Conservation (phyloP, 2,113 vertebrate genomes). For the Stegastes partitus region DNA sequence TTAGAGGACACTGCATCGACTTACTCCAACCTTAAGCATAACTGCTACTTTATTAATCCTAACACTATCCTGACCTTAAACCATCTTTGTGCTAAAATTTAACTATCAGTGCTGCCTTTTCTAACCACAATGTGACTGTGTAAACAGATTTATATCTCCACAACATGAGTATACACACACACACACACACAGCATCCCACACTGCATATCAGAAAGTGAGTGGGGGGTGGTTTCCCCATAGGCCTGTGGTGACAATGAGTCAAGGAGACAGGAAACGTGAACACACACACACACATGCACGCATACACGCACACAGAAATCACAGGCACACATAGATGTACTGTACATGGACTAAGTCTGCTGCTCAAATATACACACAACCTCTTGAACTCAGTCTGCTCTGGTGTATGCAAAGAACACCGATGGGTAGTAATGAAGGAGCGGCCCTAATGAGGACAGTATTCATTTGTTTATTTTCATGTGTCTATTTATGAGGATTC, state of each 20-base stretch:
- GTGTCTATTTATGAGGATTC: too few species aligned
- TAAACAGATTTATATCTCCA: neutral
- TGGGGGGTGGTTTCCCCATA: constrained; percentile 68
- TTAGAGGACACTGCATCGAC: neutral
- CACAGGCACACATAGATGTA: constrained; percentile 29
- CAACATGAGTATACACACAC: constrained; percentile 12
- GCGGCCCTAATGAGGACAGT: neutral
- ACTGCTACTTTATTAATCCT: neutral
- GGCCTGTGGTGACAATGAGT: constrained; percentile 66
- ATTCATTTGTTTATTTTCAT: neutral
- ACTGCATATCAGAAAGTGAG: constrained; percentile 51
- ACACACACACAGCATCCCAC: constrained; percentile 11
- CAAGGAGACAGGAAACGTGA: constrained; percentile 58
- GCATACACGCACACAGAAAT: neutral
- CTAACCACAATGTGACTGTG: neutral
- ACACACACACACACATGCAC: constrained; percentile 6
- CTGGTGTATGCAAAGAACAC: neutral
- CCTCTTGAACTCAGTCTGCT: neutral
- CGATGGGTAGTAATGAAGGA: neutral
- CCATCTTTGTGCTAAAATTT: neutral
- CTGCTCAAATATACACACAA: constrained; percentile 18
- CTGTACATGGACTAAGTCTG: constrained; percentile 12
- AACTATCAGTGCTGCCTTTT: neutral
- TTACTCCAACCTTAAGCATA: neutral
- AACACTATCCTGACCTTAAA: neutral